Conservation (phyloP, 35 echinoderm and acorn worm species). For the Anneissia japonica region DNA sequence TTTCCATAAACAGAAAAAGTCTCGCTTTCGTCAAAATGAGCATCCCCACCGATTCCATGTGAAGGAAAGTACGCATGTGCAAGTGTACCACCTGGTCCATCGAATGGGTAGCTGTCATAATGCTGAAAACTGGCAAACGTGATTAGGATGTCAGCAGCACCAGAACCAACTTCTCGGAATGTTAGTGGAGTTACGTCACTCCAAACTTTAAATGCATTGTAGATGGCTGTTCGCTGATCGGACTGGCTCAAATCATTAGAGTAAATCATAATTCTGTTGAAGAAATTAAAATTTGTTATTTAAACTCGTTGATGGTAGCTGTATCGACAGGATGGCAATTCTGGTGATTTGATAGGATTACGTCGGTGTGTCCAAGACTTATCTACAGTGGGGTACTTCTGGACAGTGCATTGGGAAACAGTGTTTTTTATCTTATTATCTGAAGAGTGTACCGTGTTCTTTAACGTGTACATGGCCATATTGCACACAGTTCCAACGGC, state of each 20-base stretch:
- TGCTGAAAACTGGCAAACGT: slow-evolving; percentile 57
- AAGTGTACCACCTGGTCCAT: slow-evolving; percentile 76
- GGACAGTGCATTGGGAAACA: too few relatives aligned
- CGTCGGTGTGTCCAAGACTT: too few relatives aligned
- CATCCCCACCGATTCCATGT: slow-evolving; percentile 61
- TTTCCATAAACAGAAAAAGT: slow-evolving; percentile 48
- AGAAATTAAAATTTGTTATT: not conserved
- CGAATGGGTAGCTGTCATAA: slow-evolving; percentile 74
- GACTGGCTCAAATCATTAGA: slow-evolving; percentile 40
- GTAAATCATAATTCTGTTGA: slow-evolving; percentile 52
- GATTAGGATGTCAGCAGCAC: slow-evolving; percentile 66
- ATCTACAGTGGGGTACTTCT: too few relatives aligned
- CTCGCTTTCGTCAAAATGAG: slow-evolving; percentile 93
- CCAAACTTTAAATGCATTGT: slow-evolving; percentile 72
- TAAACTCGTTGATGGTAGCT: too few relatives aligned
- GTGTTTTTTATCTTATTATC: too few relatives aligned
- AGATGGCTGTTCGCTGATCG: slow-evolving; percentile 37
- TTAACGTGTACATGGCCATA: too few relatives aligned
- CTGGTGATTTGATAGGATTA: too few relatives aligned
- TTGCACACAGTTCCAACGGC: too few relatives aligned
- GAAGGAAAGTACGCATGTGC: slow-evolving; percentile 89
- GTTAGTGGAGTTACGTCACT: slow-evolving; percentile 78
- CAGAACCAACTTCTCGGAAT: slow-evolving; percentile 36
- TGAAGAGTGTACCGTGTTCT: too few relatives aligned
- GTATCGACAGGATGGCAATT: too few relatives aligned